phyloP scores from a whole-genome alignment of 2,888 invertebrate species.

The Julus scandinavius region DNA sequence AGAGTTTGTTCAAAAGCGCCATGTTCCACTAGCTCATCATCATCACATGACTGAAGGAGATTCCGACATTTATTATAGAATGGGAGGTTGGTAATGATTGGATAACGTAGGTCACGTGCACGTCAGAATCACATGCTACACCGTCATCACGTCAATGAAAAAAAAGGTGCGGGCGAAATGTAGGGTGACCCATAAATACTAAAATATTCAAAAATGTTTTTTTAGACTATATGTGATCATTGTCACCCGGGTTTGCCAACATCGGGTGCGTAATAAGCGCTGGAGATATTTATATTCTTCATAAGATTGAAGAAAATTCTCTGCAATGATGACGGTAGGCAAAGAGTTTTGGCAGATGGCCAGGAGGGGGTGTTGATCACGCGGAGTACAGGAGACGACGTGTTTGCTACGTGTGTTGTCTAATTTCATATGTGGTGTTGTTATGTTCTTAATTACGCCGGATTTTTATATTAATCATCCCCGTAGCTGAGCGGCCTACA shows the following conservation, averaged over 20 bases:
- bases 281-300: too few relatives aligned
- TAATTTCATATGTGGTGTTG: too few relatives aligned
- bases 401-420: not conserved
- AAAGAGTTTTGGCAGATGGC: not conserved
- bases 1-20: constrained; percentile 57
- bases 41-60: constrained; percentile 55
- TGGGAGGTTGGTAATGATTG: not conserved
- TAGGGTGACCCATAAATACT: not conserved
- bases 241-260: not conserved
- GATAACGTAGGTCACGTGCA: not conserved
- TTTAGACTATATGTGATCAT: not conserved
- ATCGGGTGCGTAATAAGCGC: not conserved
- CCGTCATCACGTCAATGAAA: not conserved
- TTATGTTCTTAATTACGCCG: not conserved
- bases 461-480: not conserved
- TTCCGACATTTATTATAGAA: constrained; percentile 46
- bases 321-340: not conserved
- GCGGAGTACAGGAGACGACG: not conserved
- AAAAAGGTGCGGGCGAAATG: not conserved
- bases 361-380: not conserved
- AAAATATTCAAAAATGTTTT: not conserved
- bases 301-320: too few relatives aligned
- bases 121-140: not conserved
- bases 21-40: constrained; percentile 54
- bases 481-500: not conserved